Conservation (phyloP, 1,140 invertebrate genomes). For the Monochamus saltuarius region DNA sequence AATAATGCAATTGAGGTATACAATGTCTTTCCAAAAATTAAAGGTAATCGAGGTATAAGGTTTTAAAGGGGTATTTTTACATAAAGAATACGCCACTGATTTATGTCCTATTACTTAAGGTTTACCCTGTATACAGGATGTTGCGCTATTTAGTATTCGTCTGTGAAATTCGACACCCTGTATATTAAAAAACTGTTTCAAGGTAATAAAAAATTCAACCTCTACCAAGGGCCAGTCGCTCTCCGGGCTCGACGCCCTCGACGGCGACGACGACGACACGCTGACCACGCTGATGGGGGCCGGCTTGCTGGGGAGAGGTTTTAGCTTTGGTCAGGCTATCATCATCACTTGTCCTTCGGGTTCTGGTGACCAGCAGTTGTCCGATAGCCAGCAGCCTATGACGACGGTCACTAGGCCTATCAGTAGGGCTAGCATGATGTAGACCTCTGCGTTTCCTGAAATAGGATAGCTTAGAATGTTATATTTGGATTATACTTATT, state of each 20-base stretch:
- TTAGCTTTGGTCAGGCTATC: constrained; percentile 64
- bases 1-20: no score
- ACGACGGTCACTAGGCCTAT: constrained; percentile 71
- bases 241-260: constrained; percentile 42
- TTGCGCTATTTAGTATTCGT: no score
- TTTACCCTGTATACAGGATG: no score
- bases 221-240: constrained; percentile 50
- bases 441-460: constrained; percentile 70
- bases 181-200: neutral
- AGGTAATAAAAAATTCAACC: constrained; percentile 20
- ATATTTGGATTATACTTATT: no score
- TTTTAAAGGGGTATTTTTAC: no score
- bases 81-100: no score
- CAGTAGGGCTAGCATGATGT: constrained; percentile 68
- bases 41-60: no score
- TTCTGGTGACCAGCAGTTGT: constrained; percentile 74
- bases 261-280: constrained; percentile 24
- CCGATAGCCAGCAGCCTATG: constrained; percentile 71
- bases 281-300: constrained; percentile 33
- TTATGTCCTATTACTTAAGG: no score
- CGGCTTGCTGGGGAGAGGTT: constrained; percentile 43
- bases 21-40: no score
- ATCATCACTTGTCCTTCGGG: constrained; percentile 63
- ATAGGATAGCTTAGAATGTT: neutral
- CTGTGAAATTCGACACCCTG: neutral